phyloP scores from a whole-genome alignment of 2,113 vertebrate species.

The Fulica atra region DNA sequence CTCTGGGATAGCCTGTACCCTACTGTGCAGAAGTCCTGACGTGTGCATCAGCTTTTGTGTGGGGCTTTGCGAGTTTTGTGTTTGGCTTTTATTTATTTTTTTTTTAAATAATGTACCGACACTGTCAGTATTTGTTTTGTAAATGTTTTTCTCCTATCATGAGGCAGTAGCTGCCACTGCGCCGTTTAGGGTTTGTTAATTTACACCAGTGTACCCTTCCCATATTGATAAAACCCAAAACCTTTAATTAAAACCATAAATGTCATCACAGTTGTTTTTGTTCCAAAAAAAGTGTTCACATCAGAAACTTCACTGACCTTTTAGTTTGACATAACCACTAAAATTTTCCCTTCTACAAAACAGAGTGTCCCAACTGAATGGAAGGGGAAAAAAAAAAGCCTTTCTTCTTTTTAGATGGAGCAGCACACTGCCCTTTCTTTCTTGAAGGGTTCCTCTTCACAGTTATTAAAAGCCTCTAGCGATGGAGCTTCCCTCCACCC shows the following conservation, averaged over 20 bases:
- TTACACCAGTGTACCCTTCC: not conserved
- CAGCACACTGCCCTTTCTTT: not conserved
- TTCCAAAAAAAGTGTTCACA: not conserved
- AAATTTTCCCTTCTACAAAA: not conserved
- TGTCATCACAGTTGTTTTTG: not conserved
- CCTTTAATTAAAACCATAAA: not conserved
- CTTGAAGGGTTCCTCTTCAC: not conserved
- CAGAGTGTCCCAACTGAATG: not conserved
- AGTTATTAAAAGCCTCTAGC: not conserved
- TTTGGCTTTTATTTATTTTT: not conserved
- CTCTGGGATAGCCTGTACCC: not conserved
- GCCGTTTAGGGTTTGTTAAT: not conserved
- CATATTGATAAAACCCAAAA: not conserved
- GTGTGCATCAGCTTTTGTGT: not conserved
- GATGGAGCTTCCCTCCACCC: accelerated
- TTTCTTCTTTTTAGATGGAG: not conserved
- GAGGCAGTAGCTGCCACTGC: not conserved
- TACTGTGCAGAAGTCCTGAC: not conserved
- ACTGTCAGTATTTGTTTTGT: not conserved
- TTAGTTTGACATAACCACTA: not conserved
- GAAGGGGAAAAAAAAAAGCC: not conserved
- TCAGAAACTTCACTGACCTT: not conserved
- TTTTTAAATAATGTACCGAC: not conserved
- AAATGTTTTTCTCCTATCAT: not conserved
- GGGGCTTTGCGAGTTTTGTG: not conserved